phyloP scores from a whole-genome alignment of 2,113 vertebrate species.

The Sphyrna mokarran region DNA sequence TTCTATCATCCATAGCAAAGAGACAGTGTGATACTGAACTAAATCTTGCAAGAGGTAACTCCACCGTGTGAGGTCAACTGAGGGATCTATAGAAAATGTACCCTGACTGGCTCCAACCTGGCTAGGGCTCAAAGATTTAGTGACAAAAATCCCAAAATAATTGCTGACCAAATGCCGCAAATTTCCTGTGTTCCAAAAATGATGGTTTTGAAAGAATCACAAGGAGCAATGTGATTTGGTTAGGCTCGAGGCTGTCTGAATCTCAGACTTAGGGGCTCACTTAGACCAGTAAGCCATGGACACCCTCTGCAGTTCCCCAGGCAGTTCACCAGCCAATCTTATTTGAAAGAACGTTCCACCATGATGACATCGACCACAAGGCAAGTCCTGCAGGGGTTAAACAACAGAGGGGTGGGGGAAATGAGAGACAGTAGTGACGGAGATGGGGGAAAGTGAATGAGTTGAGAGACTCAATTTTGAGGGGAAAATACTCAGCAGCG shows the following conservation, averaged over 20 bases:
- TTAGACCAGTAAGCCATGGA: neutral
- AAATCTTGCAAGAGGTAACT: neutral
- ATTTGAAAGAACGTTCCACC: neutral
- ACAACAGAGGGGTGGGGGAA: neutral
- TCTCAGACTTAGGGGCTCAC: neutral
- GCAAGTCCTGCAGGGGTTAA: neutral
- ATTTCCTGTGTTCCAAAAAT: neutral
- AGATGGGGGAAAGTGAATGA: neutral
- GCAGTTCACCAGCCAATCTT: no score
- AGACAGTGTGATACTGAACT: neutral
- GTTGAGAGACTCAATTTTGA: neutral
- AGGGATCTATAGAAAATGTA: neutral
- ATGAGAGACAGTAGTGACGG: neutral
- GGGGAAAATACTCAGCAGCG: neutral
- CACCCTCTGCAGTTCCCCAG: neutral
- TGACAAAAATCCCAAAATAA: neutral
- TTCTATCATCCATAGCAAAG: no score
- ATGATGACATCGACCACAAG: neutral
- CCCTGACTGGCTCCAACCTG: neutral
- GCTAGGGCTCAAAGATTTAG: neutral
- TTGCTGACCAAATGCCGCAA: neutral
- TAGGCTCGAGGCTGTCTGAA: neutral
- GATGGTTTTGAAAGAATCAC: neutral
- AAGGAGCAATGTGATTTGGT: neutral
- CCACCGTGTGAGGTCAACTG: neutral